Evolutionary conservation across 2,888 invertebrate genomes (phyloP).

Genomic region (Rhyacophila evoluta): DNA sequence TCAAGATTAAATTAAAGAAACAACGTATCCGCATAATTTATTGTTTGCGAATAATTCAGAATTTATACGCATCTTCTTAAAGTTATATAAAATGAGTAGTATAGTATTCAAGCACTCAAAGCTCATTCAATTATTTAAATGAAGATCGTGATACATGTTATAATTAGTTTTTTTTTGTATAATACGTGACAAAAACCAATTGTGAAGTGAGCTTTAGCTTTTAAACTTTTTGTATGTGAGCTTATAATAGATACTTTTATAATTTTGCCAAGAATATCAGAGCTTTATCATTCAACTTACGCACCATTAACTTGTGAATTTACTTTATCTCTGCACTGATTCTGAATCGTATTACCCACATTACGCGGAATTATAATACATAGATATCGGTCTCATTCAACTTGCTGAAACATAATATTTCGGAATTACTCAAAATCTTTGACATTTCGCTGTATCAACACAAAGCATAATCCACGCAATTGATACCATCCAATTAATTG

Average conservation of each 20-base stretch:
- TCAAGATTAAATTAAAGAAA: no score
- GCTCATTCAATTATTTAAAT: no score
- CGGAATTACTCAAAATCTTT: neutral
- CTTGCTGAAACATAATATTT: neutral
- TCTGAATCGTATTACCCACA: neutral
- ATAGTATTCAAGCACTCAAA: no score
- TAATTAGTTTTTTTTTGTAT: no score
- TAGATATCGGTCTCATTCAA: neutral
- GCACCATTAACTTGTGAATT: neutral
- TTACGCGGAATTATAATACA: neutral
- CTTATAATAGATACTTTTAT: neutral
- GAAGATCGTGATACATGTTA: no score
- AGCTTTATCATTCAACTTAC: neutral
- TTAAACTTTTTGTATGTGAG: no score
- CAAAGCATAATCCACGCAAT: neutral
- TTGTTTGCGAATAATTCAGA: no score
- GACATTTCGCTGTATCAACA: conserved; percentile 16
- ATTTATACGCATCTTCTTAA: no score
- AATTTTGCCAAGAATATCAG: neutral
- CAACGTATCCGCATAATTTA: no score
- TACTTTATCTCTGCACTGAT: neutral
- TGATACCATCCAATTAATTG: conserved; percentile 14
- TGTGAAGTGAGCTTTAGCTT: no score
- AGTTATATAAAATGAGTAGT: no score
- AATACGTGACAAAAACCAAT: no score